Percentiles rank a stretch among this genome's conserved stretches.
These are phyloP conservation scores for Setophaga coronata DNA, from an alignment of 2,113 vertebrate genomes.

Conservation along the genomic window DNA sequence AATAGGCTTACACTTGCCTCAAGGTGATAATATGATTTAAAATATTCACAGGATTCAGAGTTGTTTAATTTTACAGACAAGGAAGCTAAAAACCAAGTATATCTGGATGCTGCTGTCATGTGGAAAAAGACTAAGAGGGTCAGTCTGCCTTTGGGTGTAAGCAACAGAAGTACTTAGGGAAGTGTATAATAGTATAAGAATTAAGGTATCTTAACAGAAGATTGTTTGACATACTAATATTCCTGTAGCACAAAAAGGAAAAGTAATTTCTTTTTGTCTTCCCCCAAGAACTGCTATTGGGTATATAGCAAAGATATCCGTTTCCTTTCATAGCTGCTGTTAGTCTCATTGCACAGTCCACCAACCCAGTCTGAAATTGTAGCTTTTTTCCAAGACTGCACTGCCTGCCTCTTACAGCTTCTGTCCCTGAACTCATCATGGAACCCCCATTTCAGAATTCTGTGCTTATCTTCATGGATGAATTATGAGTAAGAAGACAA, in stretches of 20 bases:
- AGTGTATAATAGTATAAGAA: not conserved
- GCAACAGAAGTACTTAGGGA: not conserved
- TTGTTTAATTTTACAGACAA: not conserved
- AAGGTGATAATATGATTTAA: not conserved
- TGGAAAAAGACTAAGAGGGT: not conserved
- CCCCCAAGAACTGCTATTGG: not conserved
- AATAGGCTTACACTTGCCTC: not conserved
- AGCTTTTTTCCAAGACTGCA: not conserved
- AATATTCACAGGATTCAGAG: not conserved
- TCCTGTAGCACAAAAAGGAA: not conserved
- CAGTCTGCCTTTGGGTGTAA: not conserved
- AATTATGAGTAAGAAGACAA: not conserved
- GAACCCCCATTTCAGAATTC: not conserved
- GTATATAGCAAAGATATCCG: not conserved
- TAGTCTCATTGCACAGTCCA: not conserved
- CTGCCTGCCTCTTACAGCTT: not conserved
- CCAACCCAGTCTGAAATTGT: not conserved
- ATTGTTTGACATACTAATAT: not conserved
- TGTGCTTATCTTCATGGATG: not conserved
- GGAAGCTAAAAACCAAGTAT: not conserved
- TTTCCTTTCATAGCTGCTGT: not conserved
- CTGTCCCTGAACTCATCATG: not conserved
- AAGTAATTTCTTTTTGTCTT: not conserved
- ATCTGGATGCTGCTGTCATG: not conserved
- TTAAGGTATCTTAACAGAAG: not conserved